phyloP scores from a whole-genome alignment of 92 coral and sea anemone species.

The Epizoanthus rinbou region DNA sequence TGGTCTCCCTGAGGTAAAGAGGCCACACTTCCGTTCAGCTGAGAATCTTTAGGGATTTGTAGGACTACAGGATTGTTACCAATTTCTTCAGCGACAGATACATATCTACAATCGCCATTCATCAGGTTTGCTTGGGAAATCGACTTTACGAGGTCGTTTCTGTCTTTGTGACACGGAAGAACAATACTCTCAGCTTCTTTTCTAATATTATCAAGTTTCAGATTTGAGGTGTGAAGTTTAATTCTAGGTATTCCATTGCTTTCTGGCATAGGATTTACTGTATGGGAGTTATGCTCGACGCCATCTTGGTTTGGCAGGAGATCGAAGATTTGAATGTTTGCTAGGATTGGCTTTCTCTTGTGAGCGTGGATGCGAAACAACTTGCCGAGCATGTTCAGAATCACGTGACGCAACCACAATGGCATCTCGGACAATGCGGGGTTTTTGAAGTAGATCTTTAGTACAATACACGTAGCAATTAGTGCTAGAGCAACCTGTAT shows the following conservation, averaged over 20 bases:
- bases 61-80: not conserved
- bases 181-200: not conserved
- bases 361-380: constrained; percentile 54
- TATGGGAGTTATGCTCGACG: not conserved
- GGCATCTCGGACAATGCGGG: constrained; percentile 84
- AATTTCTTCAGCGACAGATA: not conserved
- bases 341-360: constrained; percentile 23
- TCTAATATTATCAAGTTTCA: not conserved
- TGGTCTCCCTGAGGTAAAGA: not conserved
- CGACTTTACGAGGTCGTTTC: constrained; percentile 26
- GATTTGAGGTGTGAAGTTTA: not conserved
- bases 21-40: not conserved
- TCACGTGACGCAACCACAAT: constrained; percentile 70
- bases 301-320: not conserved
- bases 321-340: constrained; percentile 4
- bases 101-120: constrained; percentile 40
- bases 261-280: not conserved
- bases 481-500: constrained; percentile 80
- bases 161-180: not conserved
- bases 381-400: constrained; percentile 73
- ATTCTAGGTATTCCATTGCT: not conserved
- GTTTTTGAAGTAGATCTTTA: constrained; percentile 76
- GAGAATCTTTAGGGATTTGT: not conserved
- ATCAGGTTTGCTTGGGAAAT: constrained; percentile 46
- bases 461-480: constrained; percentile 80